Percentiles rank a stretch among this genome's conserved stretches.
These are phyloP conservation scores for Halcyon malimbica DNA, from an alignment of 2,113 vertebrate species.

Conservation along the genomic window DNA sequence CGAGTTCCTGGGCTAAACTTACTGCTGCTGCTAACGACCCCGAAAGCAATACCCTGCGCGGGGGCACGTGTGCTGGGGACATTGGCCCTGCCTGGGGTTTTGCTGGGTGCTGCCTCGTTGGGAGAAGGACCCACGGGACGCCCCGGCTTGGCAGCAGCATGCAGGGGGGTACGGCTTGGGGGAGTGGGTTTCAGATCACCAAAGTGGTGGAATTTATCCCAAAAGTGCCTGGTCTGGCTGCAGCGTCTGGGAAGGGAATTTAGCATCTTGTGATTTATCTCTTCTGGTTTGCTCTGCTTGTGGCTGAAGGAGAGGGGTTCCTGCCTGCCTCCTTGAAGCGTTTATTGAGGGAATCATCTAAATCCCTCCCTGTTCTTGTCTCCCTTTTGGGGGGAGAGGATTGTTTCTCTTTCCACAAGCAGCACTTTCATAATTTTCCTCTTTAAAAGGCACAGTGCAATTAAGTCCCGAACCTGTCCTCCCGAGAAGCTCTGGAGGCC, in stretches of 20 bases:
- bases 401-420: neutral
- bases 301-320: neutral
- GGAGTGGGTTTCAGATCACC: neutral
- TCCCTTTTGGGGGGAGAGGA: neutral
- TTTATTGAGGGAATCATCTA: neutral
- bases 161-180: neutral
- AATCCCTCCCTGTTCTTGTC: neutral
- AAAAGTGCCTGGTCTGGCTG: neutral
- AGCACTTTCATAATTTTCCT: neutral
- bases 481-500: neutral
- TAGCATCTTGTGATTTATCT: neutral
- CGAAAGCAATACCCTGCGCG: neutral
- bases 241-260: rapidly evolving
- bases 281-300: rapidly evolving
- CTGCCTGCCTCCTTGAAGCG: neutral
- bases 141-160: neutral
- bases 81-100: neutral
- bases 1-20: conserved; percentile 6
- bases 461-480: neutral
- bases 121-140: neutral
- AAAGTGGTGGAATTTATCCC: neutral
- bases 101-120: neutral
- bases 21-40: neutral
- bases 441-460: neutral
- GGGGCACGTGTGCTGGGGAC: neutral